Percentiles rank a stretch among this genome's conserved stretches.
phyloP scores from a whole-genome alignment of 2,888 invertebrate species.

The Brachyptera risi region DNA sequence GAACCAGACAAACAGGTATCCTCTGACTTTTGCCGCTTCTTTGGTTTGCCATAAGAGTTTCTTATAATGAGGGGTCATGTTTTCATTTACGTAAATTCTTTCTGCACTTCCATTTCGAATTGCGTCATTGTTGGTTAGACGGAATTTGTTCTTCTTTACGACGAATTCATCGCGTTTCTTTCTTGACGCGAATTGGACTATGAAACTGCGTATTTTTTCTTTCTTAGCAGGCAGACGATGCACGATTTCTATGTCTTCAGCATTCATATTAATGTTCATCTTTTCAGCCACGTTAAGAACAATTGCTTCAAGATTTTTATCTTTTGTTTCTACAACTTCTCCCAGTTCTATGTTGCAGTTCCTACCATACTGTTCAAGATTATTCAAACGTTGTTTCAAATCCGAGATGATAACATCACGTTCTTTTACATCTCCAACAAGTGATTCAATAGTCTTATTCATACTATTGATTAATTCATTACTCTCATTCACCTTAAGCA shows the following conservation, averaged over 20 bases:
- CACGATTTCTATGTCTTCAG: not conserved
- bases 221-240: not conserved
- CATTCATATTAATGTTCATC: not conserved
- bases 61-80: not conserved
- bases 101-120: not conserved
- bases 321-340: not conserved
- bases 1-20: not conserved
- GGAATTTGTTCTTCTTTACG: not conserved
- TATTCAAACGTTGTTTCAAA: not conserved
- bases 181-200: not conserved
- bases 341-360: not conserved
- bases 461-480: not conserved
- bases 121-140: not conserved
- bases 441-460: not conserved
- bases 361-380: not conserved
- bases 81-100: not conserved
- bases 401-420: not conserved
- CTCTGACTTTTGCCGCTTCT: not conserved
- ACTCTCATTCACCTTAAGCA: not conserved
- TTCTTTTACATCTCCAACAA: not conserved
- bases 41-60: not conserved
- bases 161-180: not conserved
- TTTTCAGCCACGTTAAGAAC: not conserved
- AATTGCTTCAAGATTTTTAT: not conserved
- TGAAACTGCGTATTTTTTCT: not conserved